Base-by-base conservation (phyloP, 2,797 vertebrate species). In the Neosalanx taihuensis region DNA sequence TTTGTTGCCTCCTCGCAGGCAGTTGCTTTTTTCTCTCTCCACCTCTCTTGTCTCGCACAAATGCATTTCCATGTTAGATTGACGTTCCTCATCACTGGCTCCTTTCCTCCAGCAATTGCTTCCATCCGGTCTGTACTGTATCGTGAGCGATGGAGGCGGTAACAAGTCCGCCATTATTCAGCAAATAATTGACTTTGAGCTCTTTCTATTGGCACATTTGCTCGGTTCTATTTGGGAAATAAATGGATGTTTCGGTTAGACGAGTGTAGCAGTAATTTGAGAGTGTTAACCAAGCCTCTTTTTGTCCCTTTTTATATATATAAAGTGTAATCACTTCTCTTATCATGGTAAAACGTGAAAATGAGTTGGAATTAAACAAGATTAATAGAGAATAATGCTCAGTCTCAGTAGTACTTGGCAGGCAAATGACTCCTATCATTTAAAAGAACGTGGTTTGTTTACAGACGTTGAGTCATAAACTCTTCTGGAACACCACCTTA, bases 11-110 rank as follows among this genome's bases (percentile, higher is more conserved):
- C 20, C 72, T 64, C 49, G 35, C 57, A 77, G 67, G 77, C 68
- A 74, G 73, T 72, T 74, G 20, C 12, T 37, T 64, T 67, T 74
- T 37, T 67, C 35, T 5, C 41, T 67, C 53, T 33, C 67, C 35
- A 37, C 18, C 60, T 66, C 75, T 59, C 51, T 67, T 62, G 41
- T 69, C 66, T 64, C 23, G 61, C 23, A 51, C 69, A 46, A 71
- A 73, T 65, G 58, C 65, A 76, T 70, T 53, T 68, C 72, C 71
- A 68, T 70, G 68, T 71, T 64, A 26, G 68, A 76, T 73, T 76
- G 71, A 73, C 77, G 56, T 71, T 71, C 68, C 56, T 41, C 74
- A 67, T 79, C 75, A 76, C 76, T 76, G 64, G 53, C 71, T 76
- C 56, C 72, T 79, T 71, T 79, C 64, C 71, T 67, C 76, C 71